Evolutionary conservation across 2,888 invertebrate genomes (phyloP), one percentile per base, ranked within the genome.

Genomic region (Gnatocerus cornutus): DNA sequence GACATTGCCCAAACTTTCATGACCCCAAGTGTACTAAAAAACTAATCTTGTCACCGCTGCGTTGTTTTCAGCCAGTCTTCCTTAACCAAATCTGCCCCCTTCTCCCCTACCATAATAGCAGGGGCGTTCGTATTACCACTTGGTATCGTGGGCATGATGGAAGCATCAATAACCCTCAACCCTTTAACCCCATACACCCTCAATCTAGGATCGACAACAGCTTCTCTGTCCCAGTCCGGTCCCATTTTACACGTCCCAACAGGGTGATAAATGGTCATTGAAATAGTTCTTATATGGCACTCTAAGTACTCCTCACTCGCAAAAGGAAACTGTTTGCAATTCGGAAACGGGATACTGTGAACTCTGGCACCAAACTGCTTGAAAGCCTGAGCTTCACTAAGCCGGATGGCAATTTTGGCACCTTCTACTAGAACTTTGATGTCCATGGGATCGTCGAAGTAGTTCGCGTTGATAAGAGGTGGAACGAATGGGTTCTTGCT

Each of bases 81-180:
- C 84, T 95, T 95, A 66, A 95, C 90, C 79, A 95, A 86, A 86
- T 95, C 96, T 0, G 95, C 89, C 3, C 94, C 95, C 82, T 95
- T 96, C 80, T 96, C 96, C 0, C 91, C 96, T 29, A 96, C 93
- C 96, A 96, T 96, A 55, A 96, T 94, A n/a, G 92, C 91, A 0
- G 96, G 95, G 0, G 96, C 96, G 83, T 96, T 95, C 0, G 96
- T 96, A 80, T 96, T 96, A 5, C 96, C 96, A 79, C 95, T 94
- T 27, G 91, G 92, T 76, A 96, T 94, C 0, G 92, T 92, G 0
- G 96, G 96, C 94, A 96, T 96, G 75, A 96, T 91, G 77, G 94
- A 93, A 29, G 94, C 95, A 80, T 96, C 96, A 75, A 95, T 91
- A 12, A 96, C 94, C 72, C 96, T 87, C 21, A 96, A 86, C 8